phyloP scores from a whole-genome alignment of 2,797 vertebrate species.

The Rallus crepitans region DNA sequence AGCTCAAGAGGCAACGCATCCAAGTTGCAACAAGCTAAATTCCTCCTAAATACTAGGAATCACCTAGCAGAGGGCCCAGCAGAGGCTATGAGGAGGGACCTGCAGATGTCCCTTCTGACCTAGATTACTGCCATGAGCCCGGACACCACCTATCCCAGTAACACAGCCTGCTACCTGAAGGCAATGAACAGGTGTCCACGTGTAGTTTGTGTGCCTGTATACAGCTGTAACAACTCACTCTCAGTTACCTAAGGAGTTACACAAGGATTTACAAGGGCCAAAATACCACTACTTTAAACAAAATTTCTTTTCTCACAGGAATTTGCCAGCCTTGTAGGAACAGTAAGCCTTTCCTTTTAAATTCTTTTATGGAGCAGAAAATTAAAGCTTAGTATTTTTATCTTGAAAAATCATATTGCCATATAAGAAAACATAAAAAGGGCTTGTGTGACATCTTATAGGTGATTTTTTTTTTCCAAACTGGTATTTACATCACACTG shows the following conservation, averaged over 20 bases:
- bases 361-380: neutral
- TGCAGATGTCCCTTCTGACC: neutral
- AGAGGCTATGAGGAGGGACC: neutral
- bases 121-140: rapidly evolving
- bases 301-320: neutral
- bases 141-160: rapidly evolving
- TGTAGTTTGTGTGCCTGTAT: rapidly evolving
- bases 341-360: neutral
- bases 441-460: neutral
- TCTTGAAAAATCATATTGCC: neutral
- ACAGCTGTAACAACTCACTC: neutral
- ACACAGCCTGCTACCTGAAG: no score
- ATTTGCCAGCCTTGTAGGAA: neutral
- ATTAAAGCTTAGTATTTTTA: slow-evolving; percentile 29
- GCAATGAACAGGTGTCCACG: rapidly evolving
- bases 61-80: neutral
- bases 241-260: neutral
- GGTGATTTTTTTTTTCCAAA: neutral
- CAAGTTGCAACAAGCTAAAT: neutral
- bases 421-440: neutral
- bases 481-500: neutral
- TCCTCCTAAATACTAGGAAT: neutral
- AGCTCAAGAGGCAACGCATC: rapidly evolving
- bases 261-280: neutral
- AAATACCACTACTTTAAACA: neutral